Conservation (phyloP, 2,113 vertebrate species). For the Myotis lucifugus region DNA sequence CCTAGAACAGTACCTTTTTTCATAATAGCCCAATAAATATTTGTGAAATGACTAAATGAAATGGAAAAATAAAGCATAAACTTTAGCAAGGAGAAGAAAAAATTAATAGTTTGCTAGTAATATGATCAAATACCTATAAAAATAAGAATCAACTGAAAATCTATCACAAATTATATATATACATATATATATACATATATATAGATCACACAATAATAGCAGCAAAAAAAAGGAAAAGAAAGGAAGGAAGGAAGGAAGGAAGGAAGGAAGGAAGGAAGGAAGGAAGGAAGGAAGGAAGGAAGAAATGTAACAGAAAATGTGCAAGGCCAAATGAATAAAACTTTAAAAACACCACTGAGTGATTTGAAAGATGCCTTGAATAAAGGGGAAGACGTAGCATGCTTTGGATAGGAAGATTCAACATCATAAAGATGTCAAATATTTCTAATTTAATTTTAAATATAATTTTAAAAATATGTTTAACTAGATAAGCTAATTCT, state of each 20-base stretch:
- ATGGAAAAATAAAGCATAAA: slow-evolving; percentile 5
- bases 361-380: neutral
- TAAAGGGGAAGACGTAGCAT: neutral
- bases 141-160: neutral
- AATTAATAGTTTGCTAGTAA: neutral
- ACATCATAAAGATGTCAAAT: neutral
- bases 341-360: neutral
- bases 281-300: neutral
- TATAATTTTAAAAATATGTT: slow-evolving; percentile 12
- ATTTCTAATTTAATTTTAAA: slow-evolving; percentile 6
- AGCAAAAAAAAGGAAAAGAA: too few relatives aligned
- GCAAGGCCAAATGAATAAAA: neutral
- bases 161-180: neutral
- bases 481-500: slow-evolving; percentile 2
- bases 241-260: neutral
- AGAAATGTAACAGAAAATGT: neutral
- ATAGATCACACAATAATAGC: too few relatives aligned
- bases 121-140: neutral
- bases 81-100: neutral
- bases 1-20: neutral
- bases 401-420: neutral
- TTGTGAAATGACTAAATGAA: neutral
- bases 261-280: too few relatives aligned
- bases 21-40: neutral
- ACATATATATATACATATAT: too few relatives aligned